Evolutionary conservation across 2,888 invertebrate species (phyloP), one percentile per base, ranked within the genome.

Genomic region (Cheilosia urbana): DNA sequence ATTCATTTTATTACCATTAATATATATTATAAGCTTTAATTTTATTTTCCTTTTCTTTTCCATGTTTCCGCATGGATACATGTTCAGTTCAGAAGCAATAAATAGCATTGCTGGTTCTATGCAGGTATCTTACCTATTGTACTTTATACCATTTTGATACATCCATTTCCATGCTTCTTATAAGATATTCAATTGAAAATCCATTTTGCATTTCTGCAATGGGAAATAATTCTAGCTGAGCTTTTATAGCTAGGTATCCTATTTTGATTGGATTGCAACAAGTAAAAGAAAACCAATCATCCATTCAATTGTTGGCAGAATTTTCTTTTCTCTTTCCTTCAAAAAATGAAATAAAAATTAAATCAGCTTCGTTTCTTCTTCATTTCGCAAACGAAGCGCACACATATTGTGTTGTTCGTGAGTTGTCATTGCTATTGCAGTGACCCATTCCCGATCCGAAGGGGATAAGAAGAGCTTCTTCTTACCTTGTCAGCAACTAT

Each of bases 241-340:
- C 45, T 17, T 47, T n/a, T 47, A 17, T 17, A 47, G 45, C n/a
- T 17, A 47, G 45, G 5, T 17, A 47, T 47, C 9, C 49, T 19
- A 19, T 21, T 49, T 49, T 11, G 19, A 57, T 57, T 57, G 57
- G 27, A 57, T 57, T 57, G n/a, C 19, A 21, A 57, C 37, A 34
- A 57, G 57, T 34, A 57, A 57, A 34, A 57, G 37, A 57, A 57
- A 57, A 57, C 19, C 57, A 37, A 57, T 57, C 57, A 57, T 57
- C 57, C 57, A 34, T 34, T 57, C 57, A 57, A 57, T 37, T 37
- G 57, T 37, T 57, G 34, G 57, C 30, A 57, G 34, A 34, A 57
- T 11, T 57, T 57, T 21, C 49, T 49, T 49, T 49, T 24, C 57
- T 57, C 7, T 57, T 57, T 57, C 57, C 2, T 17, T 17, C 19